phyloP scores from a whole-genome alignment of 64 coral and sea anemone species.

The Astreopora myriophthalma region DNA sequence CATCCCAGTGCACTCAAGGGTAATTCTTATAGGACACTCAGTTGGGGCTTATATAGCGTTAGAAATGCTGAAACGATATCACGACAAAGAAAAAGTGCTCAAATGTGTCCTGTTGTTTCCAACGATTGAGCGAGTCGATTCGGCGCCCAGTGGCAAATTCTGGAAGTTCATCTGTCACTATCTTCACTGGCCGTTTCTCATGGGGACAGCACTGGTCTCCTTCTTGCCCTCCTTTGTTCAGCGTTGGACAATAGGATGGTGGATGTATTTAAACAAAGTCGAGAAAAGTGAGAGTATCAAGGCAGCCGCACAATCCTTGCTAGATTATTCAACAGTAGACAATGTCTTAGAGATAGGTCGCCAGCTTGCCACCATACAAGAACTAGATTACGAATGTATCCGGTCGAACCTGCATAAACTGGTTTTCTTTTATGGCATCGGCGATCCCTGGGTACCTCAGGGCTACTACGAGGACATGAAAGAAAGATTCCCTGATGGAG shows the following conservation, averaged over 20 bases:
- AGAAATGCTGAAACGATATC: constrained; percentile 90
- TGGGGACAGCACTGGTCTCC: constrained; percentile 53
- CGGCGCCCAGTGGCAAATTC: constrained; percentile 84
- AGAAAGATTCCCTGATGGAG: constrained; percentile 68
- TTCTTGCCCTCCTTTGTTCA: constrained; percentile 70
- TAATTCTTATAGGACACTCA: constrained; percentile 92
- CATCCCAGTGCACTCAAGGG: constrained; percentile 45
- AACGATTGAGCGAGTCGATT: constrained; percentile 85
- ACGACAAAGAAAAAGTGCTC: constrained; percentile 75
- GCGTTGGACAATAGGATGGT: constrained; percentile 85
- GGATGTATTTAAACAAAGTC: constrained; percentile 81
- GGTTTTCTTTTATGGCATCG: constrained; percentile 86
- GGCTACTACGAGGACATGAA: constrained; percentile 85
- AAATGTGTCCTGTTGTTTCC: constrained; percentile 94
- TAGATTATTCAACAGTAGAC: constrained; percentile 69
- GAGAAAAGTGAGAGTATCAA: constrained; percentile 47
- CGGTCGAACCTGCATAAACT: constrained; percentile 79
- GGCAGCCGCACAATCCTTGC: constrained; percentile 61
- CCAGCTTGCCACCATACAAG: constrained; percentile 69
- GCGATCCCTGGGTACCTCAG: constrained; percentile 88
- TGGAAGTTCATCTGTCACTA: constrained; percentile 84
- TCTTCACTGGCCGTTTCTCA: constrained; percentile 88
- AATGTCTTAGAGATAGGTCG: constrained; percentile 85
- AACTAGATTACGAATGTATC: constrained; percentile 67
- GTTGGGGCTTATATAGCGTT: constrained; percentile 87